Evolutionary conservation across 2,113 vertebrate species (phyloP).

Genomic region (Cyprichromis sp.): DNA sequence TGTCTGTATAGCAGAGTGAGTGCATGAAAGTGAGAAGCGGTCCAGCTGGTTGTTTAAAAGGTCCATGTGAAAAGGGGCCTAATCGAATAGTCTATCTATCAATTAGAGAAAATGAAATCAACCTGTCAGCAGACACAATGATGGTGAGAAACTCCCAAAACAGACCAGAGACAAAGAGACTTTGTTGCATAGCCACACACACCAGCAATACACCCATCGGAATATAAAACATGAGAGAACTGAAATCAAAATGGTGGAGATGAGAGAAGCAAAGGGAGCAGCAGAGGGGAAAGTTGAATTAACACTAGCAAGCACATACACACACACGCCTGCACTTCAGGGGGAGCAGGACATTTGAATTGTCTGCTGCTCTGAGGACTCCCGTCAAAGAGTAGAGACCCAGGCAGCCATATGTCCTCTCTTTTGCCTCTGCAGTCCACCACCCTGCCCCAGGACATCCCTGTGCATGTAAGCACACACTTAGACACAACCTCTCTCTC

Average conservation of each 20-base stretch:
- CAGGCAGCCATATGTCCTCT: slow-evolving; percentile 47
- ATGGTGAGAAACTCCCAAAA: background rate
- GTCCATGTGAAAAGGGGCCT: background rate
- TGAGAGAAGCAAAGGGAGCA: background rate
- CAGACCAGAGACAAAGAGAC: background rate
- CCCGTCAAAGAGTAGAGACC: slow-evolving; percentile 17
- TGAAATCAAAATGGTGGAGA: slow-evolving; percentile 31
- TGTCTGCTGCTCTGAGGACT: slow-evolving; percentile 11
- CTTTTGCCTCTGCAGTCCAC: slow-evolving; percentile 21
- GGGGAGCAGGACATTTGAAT: background rate
- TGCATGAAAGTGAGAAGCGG: background rate
- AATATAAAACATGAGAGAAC: background rate
- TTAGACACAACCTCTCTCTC: background rate
- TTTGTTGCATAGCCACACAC: background rate
- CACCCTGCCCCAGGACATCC: slow-evolving; percentile 21
- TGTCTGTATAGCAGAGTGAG: background rate
- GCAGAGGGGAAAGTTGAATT: slow-evolving; percentile 6
- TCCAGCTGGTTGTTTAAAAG: slow-evolving; percentile 20
- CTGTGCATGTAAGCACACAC: background rate
- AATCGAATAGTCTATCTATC: slow-evolving; percentile 37
- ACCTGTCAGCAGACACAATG: slow-evolving; percentile 10
- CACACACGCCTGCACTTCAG: background rate
- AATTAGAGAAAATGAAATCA: slow-evolving; percentile 13
- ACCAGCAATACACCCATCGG: background rate
- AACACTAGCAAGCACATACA: background rate